Percentiles rank a stretch among this genome's conserved stretches.
These are phyloP conservation scores for Scarus forsteni DNA, from an alignment of 2,797 vertebrate species.

Conservation along the genomic window DNA sequence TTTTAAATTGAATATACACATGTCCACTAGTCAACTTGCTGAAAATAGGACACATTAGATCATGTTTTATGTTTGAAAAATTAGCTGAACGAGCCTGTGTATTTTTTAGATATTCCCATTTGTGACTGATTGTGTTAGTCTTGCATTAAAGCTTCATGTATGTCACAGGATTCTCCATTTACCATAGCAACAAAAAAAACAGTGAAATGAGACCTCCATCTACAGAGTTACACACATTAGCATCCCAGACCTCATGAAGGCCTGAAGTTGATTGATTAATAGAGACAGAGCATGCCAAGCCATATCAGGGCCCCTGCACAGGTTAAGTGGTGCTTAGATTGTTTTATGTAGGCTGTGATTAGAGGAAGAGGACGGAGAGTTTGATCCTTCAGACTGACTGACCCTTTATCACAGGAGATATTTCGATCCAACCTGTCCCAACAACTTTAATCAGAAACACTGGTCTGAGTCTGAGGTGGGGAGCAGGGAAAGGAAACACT, in stretches of 20 bases:
- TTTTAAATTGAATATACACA: no score
- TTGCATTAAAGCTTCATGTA: conserved; percentile 33
- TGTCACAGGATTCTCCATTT: conserved; percentile 32
- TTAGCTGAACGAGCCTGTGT: no score
- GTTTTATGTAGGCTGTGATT: conserved; percentile 87
- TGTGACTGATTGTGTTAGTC: conserved; percentile 34
- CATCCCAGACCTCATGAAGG: conserved; percentile 75
- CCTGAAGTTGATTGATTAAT: conserved; percentile 87
- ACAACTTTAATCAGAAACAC: conserved; percentile 83
- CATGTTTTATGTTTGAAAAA: no score
- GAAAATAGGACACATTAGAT: no score
- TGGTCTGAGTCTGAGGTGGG: conserved; percentile 59
- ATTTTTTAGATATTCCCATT: background rate
- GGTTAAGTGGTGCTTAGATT: conserved; percentile 89
- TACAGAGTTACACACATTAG: conserved; percentile 73
- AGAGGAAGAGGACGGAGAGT: conserved; percentile 82
- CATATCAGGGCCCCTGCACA: conserved; percentile 83
- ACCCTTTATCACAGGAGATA: conserved; percentile 79
- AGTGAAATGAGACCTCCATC: conserved; percentile 51
- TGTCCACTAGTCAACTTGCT: no score
- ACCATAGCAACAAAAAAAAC: conserved; percentile 12
- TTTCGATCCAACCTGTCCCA: conserved; percentile 81
- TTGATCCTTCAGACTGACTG: conserved; percentile 79
- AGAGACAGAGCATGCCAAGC: conserved; percentile 87
- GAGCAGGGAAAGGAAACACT: conserved; percentile 48